Conservation (phyloP, 2,888 invertebrate genomes). For the Pheosia tremula region DNA sequence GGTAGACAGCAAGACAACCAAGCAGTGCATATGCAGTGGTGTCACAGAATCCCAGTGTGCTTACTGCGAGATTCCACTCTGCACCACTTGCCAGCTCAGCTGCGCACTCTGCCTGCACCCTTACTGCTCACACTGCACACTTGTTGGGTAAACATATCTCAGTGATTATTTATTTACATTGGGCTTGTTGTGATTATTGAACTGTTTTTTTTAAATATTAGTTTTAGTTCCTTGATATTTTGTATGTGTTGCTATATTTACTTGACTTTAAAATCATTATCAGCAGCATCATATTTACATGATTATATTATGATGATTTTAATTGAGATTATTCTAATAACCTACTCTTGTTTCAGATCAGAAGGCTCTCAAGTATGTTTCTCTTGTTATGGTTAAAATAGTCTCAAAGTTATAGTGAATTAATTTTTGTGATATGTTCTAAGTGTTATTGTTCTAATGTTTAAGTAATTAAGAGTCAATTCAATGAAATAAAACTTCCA, state of each 20-base stretch:
- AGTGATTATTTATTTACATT: not conserved
- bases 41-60: constrained; percentile 49
- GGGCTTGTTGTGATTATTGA: no score
- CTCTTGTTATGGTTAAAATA: constrained; percentile 65
- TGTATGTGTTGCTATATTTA: no score
- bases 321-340: no score
- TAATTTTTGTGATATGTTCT: constrained; percentile 7
- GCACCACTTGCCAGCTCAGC: constrained; percentile 49
- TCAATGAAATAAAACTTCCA: constrained; percentile 41
- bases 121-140: constrained; percentile 61
- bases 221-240: not conserved
- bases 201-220: not conserved
- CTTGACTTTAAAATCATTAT: no score
- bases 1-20: constrained; percentile 31
- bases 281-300: no score
- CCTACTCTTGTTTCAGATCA: constrained; percentile 54
- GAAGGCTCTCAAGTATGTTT: constrained; percentile 67
- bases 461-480: constrained; percentile 31
- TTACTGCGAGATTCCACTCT: constrained; percentile 66
- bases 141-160: constrained; percentile 52
- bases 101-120: constrained; percentile 52
- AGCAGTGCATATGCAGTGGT: constrained; percentile 49
- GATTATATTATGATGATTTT: no score
- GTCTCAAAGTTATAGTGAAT: not conserved
- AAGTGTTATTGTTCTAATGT: constrained; percentile 20